Percentiles rank a stretch among this genome's conserved stretches.
Conservation (phyloP, 2,888 invertebrate species). For the Dioctria rufipes region DNA sequence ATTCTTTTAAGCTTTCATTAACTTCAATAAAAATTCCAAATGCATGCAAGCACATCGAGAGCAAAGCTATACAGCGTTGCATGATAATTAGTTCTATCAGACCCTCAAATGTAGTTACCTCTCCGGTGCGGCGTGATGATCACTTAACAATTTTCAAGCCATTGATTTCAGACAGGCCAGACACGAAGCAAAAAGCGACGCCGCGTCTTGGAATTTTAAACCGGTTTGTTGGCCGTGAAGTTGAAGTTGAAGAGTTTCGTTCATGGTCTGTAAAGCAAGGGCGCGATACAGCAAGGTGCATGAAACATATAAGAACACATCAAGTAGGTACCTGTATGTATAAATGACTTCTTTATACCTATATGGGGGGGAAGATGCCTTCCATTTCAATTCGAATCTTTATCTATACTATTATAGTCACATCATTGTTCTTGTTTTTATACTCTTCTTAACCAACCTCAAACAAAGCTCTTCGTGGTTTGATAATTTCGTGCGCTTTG, state of each 20-base stretch:
- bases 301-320: neutral
- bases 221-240: slow-evolving; percentile 36
- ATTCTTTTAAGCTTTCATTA: too few species aligned
- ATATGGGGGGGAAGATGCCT: slow-evolving; percentile 1
- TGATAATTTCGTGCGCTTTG: too few species aligned
- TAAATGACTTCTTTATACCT: neutral
- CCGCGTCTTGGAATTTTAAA: slow-evolving; percentile 24
- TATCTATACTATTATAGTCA: neutral
- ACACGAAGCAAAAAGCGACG: neutral
- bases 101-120: too few species aligned
- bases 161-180: neutral
- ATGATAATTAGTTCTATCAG: too few species aligned
- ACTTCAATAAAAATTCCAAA: too few species aligned
- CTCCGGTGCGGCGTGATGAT: neutral
- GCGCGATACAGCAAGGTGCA: slow-evolving; percentile 28
- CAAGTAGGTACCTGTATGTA: neutral
- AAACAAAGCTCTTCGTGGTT: too few species aligned
- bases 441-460: too few species aligned
- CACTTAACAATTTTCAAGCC: neutral
- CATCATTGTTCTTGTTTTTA: neutral
- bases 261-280: slow-evolving; percentile 33
- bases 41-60: too few species aligned
- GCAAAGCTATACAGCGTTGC: too few species aligned
- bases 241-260: slow-evolving; percentile 14
- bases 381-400: neutral